A percentile compares a stretch with the other conserved stretches of the same genome.
Evolutionary conservation across 2,797 vertebrate species (phyloP).

Genomic region (Rhadinocentrus ornatus): DNA sequence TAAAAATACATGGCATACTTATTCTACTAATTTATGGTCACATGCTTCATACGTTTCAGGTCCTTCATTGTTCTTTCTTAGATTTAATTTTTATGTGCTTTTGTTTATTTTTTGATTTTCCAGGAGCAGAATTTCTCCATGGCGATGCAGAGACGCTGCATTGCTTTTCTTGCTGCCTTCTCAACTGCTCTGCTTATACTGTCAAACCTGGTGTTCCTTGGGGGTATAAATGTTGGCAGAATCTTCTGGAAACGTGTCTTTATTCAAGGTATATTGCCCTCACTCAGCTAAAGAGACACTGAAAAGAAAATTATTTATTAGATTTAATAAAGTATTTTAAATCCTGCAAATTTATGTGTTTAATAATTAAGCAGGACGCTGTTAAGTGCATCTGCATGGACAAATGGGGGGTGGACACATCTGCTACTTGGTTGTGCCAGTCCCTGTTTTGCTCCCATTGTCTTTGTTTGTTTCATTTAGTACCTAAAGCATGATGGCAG

Average conservation of each 20-base stretch:
- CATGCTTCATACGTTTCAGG: slow-evolving; percentile 29
- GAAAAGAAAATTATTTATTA: slow-evolving; percentile 1
- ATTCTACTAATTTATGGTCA: slow-evolving; percentile 36
- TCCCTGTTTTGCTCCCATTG: slow-evolving; percentile 31
- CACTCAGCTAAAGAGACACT: slow-evolving; percentile 4
- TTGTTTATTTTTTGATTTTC: slow-evolving; percentile 62
- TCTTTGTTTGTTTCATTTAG: slow-evolving; percentile 68
- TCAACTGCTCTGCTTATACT: slow-evolving; percentile 94
- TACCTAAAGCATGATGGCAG: slow-evolving; percentile 69
- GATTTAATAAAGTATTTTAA: slow-evolving; percentile 13
- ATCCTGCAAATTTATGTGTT: slow-evolving; percentile 1
- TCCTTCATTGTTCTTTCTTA: slow-evolving; percentile 29
- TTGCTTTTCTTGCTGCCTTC: slow-evolving; percentile 88
- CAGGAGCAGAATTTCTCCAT: slow-evolving; percentile 86
- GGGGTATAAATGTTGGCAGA: slow-evolving; percentile 90
- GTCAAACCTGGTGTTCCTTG: slow-evolving; percentile 97
- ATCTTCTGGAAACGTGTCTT: slow-evolving; percentile 95
- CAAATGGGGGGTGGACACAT: slow-evolving; percentile 44
- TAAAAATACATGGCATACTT: slow-evolving; percentile 20
- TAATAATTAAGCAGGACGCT: slow-evolving; percentile 29
- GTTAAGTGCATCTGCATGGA: slow-evolving; percentile 35
- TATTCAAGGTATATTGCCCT: slow-evolving; percentile 85
- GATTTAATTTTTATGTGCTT: slow-evolving; percentile 35
- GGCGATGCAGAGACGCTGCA: slow-evolving; percentile 83
- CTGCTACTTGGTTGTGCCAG: slow-evolving; percentile 59